Evolutionary conservation across 2,113 vertebrate species (phyloP).

Genomic region (Rhabdornis inornatus): DNA sequence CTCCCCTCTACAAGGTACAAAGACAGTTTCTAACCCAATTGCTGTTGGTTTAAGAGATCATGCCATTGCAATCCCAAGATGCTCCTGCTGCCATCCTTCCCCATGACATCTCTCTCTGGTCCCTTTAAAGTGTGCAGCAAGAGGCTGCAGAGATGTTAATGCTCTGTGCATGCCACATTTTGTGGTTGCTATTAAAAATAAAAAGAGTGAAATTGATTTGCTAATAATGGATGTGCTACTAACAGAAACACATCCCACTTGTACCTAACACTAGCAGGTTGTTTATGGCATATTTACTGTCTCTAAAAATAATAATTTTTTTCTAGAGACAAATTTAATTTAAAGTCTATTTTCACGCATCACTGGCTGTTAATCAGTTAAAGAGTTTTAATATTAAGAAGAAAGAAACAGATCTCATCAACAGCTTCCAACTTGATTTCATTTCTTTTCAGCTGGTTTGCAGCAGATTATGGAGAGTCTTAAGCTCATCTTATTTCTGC

Average conservation of each 20-base stretch:
- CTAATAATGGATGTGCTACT: slow-evolving; percentile 4
- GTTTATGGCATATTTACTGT: background rate
- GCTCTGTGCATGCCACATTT: background rate
- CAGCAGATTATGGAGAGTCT: background rate
- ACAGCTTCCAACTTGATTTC: background rate
- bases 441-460: background rate
- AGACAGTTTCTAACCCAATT: accelerated
- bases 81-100: background rate
- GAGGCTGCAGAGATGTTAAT: background rate
- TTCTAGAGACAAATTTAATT: background rate
- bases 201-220: slow-evolving; percentile 18
- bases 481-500: background rate
- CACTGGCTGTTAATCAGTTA: slow-evolving; percentile 21
- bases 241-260: background rate
- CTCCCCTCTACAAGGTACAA: background rate
- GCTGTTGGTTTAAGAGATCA: background rate
- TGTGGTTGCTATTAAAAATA: slow-evolving; percentile 18
- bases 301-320: slow-evolving; percentile 17
- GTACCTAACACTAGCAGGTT: background rate
- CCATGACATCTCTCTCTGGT: background rate
- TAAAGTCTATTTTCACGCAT: slow-evolving; percentile 26
- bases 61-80: accelerated
- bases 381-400: slow-evolving; percentile 21
- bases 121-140: background rate
- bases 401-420: slow-evolving; percentile 19